Percentiles rank a stretch among this genome's conserved stretches.
Conservation (phyloP, 2,888 invertebrate genomes). For the Polydrusus cervinus region DNA sequence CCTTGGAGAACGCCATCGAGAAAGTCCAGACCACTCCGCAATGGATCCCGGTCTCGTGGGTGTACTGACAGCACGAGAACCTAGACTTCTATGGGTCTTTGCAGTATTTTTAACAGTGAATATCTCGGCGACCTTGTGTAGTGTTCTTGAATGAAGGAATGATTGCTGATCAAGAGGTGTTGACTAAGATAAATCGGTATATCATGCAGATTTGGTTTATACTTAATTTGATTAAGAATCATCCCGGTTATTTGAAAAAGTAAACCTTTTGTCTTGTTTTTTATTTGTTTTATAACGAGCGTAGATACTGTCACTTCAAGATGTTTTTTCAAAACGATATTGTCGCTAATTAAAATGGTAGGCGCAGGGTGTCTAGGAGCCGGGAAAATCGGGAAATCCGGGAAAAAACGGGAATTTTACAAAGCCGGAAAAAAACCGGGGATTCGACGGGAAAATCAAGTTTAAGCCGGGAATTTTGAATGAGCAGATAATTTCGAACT, state of each 20-base stretch:
- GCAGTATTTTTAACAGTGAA: constrained; percentile 62
- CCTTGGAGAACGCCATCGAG: constrained; percentile 92
- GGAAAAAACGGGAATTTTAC: too few relatives aligned
- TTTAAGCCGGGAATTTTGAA: too few relatives aligned
- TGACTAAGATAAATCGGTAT: constrained; percentile 3
- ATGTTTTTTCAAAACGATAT: too few relatives aligned
- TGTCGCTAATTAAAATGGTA: too few relatives aligned
- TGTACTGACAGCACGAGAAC: constrained; percentile 84
- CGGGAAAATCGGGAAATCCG: too few relatives aligned
- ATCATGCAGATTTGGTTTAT: constrained; percentile 19
- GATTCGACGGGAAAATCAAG: too few relatives aligned
- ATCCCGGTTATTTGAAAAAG: not conserved
- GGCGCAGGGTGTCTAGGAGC: too few relatives aligned
- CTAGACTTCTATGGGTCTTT: constrained; percentile 65
- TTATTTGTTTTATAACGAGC: not conserved
- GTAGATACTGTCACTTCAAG: too few relatives aligned
- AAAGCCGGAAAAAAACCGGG: too few relatives aligned
- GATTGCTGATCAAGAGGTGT: constrained; percentile 18
- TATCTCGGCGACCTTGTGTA: constrained; percentile 52
- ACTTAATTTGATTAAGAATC: constrained; percentile 16
- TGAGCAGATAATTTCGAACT: too few relatives aligned
- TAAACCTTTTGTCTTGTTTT: not conserved
- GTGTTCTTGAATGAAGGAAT: constrained; percentile 37
- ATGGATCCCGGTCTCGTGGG: constrained; percentile 99
- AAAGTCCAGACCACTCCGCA: constrained; percentile 93